phyloP scores from a whole-genome alignment of 2,888 invertebrate species.

The Aromia moschata region DNA sequence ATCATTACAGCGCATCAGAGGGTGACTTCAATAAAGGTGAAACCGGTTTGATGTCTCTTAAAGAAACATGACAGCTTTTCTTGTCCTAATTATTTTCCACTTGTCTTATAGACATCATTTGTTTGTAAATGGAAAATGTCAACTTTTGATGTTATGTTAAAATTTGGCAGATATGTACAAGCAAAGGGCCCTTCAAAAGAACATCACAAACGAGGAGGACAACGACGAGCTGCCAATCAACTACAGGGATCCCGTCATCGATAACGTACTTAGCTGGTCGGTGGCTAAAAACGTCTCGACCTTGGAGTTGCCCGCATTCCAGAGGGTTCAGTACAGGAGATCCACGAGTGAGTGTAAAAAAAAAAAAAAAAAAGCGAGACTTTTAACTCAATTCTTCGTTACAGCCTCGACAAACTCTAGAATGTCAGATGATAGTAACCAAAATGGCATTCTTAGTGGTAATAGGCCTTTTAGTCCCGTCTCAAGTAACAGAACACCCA shows the following conservation, averaged over 20 bases:
- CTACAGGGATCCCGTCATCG: constrained; percentile 49
- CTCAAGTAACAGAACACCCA: constrained; percentile 4
- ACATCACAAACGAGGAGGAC: constrained; percentile 13
- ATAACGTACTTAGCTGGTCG: constrained; percentile 61
- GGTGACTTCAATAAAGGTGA: too few relatives aligned
- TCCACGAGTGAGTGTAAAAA: constrained; percentile 30
- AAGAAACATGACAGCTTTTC: too few relatives aligned
- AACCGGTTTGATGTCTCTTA: too few relatives aligned
- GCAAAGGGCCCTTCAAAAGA: constrained; percentile 41
- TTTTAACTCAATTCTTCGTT: constrained; percentile 12
- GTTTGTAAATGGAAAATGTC: too few relatives aligned
- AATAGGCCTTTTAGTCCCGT: constrained; percentile 31
- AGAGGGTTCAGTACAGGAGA: constrained; percentile 30
- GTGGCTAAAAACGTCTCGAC: constrained; percentile 57
- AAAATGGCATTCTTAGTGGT: too few relatives aligned
- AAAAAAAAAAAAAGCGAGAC: too few relatives aligned
- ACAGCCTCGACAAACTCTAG: constrained; percentile 44
- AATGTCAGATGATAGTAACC: constrained; percentile 37
- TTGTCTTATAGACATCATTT: too few relatives aligned
- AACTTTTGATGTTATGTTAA: too few relatives aligned
- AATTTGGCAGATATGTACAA: constrained; percentile 52
- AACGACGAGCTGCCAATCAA: constrained; percentile 24
- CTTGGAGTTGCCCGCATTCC: constrained; percentile 46
- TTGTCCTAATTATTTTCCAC: too few relatives aligned
- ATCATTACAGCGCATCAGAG: too few relatives aligned